Conservation (phyloP, 1,140 invertebrate species). For the Pectinophora gossypiella region DNA sequence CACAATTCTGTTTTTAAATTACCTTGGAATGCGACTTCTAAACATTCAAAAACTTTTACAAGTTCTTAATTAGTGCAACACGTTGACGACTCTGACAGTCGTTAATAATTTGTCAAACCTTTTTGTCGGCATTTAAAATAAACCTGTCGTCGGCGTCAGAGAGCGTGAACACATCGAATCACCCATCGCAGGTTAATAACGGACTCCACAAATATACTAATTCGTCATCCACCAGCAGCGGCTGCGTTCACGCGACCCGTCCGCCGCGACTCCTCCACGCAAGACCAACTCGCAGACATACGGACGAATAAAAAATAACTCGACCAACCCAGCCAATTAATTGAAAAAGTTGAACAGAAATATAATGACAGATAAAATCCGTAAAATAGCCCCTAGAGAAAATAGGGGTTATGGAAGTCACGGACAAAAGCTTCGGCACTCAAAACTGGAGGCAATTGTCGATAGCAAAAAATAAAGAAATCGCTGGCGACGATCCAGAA, state of each 20-base stretch:
- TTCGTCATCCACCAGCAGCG: not conserved
- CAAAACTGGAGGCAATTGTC: not conserved
- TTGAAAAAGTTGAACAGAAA: not conserved
- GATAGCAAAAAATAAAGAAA: conserved; percentile 1
- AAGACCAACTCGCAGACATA: too few species aligned
- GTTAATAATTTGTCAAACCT: not conserved
- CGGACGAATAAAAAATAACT: not conserved
- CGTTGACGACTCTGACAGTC: not conserved
- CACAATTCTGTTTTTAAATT: too few species aligned
- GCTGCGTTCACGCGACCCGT: not conserved
- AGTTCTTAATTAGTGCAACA: not conserved
- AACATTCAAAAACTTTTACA: too few species aligned
- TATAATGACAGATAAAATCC: not conserved
- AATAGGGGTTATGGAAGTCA: too few species aligned
- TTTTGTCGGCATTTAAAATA: not conserved
- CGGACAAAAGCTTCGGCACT: not conserved
- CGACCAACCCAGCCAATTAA: not conserved
- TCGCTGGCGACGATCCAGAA: not conserved
- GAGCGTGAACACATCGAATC: not conserved
- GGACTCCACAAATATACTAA: not conserved
- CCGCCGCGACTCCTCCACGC: too few species aligned
- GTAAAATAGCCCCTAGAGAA: not conserved
- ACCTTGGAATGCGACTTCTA: too few species aligned
- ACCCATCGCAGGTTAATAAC: not conserved
- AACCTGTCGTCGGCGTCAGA: not conserved